Conservation (phyloP, 2,888 invertebrate species). For the Patella pellucida region DNA sequence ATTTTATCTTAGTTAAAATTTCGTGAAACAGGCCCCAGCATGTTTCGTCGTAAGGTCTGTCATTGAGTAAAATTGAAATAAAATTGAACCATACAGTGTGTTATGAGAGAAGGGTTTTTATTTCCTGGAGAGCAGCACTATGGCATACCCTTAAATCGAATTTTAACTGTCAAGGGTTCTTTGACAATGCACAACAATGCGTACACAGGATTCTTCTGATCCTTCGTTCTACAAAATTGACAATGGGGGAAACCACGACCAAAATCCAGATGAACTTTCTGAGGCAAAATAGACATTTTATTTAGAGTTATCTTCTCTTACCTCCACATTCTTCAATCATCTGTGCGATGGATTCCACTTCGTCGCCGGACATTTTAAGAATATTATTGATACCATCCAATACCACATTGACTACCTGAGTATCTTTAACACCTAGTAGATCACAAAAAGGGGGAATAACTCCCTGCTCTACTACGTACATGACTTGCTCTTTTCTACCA, state of each 20-base stretch:
- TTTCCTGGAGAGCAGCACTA: no score
- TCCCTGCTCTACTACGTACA: slow-evolving; percentile 87
- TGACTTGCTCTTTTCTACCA: slow-evolving; percentile 82
- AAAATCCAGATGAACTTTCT: no score
- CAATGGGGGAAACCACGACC: background rate
- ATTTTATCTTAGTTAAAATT: no score
- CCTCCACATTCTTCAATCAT: slow-evolving; percentile 98
- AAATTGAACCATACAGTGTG: no score
- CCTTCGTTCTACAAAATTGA: no score
- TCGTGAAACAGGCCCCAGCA: no score
- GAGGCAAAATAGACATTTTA: background rate
- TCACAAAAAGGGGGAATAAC: slow-evolving; percentile 97
- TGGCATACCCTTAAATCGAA: no score
- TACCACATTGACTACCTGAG: slow-evolving; percentile 78
- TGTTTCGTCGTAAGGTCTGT: no score
- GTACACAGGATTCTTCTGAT: background rate
- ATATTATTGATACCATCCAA: slow-evolving; percentile 96
- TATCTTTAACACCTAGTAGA: slow-evolving; percentile 93
- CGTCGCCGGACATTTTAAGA: slow-evolving; percentile 89
- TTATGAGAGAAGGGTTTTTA: no score
- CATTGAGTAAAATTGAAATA: no score
- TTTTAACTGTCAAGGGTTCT: no score
- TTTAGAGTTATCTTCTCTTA: slow-evolving; percentile 29
- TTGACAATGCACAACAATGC: background rate
- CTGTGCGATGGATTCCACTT: slow-evolving; percentile 80